Conservation (phyloP, 1,140 invertebrate genomes). For the Lysiphlebus fabarum region DNA sequence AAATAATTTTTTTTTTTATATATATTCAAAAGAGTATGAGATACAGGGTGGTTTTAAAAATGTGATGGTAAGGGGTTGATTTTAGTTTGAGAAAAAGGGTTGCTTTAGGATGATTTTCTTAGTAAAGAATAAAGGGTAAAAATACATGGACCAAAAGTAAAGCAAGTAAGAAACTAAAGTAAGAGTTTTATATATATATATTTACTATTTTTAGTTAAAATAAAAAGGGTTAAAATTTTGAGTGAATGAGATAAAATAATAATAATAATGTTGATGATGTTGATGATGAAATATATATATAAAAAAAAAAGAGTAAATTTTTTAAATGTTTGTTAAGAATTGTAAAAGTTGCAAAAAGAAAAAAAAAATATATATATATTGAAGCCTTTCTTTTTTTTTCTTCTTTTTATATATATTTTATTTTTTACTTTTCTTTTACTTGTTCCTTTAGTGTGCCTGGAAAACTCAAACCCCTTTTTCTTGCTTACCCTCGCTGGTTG, state of each 20-base stretch:
- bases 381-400: constrained; percentile 1
- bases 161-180: constrained; percentile 8
- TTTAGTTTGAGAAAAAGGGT: constrained; percentile 52
- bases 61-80: constrained; percentile 9
- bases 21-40: too few species aligned
- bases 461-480: constrained; percentile 57
- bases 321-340: constrained; percentile 9
- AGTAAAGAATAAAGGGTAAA: constrained; percentile 9
- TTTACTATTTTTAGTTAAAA: too few species aligned
- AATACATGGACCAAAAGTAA: constrained; percentile 13
- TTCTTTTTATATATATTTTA: too few species aligned
- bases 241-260: too few species aligned
- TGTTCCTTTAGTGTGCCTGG: constrained; percentile 38
- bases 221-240: too few species aligned
- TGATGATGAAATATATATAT: too few species aligned
- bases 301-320: too few species aligned
- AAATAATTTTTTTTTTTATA: too few species aligned
- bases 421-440: background rate
- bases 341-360: too few species aligned
- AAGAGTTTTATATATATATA: too few species aligned
- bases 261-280: constrained; percentile 7
- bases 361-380: constrained; percentile 12
- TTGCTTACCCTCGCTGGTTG: constrained; percentile 57
- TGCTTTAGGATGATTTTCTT: constrained; percentile 36
- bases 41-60: constrained; percentile 1